Percentiles rank a stretch among this genome's conserved stretches.
Conservation (phyloP, 2,797 vertebrate species). For the Molossus alvarezi region DNA sequence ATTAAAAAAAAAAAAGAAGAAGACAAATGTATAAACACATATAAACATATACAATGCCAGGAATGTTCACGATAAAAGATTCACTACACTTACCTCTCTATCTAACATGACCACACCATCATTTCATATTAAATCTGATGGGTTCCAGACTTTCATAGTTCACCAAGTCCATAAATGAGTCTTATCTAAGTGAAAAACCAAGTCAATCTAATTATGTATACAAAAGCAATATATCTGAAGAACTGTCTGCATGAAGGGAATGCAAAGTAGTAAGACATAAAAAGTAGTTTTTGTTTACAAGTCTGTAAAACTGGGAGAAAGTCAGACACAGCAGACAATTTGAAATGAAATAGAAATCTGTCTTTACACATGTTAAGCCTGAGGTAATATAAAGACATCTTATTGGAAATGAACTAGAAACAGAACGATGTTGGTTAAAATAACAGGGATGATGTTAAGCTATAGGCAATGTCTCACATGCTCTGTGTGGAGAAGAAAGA, state of each 20-base stretch:
- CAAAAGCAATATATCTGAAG: neutral
- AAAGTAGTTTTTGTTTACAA: neutral
- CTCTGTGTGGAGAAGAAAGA: neutral
- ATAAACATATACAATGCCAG: neutral
- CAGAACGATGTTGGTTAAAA: neutral
- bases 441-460: neutral
- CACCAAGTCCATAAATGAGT: neutral
- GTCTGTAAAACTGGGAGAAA: conserved; percentile 11
- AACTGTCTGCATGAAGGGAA: neutral
- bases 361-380: conserved; percentile 13
- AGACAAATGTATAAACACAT: neutral
- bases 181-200: conserved; percentile 6
- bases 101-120: neutral
- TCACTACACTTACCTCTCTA: neutral
- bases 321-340: neutral
- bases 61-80: neutral
- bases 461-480: neutral
- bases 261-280: neutral
- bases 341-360: conserved; percentile 36
- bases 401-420: conserved; percentile 20
- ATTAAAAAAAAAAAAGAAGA: neutral
- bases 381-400: conserved; percentile 23
- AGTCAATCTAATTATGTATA: neutral
- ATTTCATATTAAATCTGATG: conserved; percentile 1
- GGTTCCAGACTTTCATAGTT: neutral